phyloP scores from a whole-genome alignment of 2,888 invertebrate species.

The Noctua janthina region DNA sequence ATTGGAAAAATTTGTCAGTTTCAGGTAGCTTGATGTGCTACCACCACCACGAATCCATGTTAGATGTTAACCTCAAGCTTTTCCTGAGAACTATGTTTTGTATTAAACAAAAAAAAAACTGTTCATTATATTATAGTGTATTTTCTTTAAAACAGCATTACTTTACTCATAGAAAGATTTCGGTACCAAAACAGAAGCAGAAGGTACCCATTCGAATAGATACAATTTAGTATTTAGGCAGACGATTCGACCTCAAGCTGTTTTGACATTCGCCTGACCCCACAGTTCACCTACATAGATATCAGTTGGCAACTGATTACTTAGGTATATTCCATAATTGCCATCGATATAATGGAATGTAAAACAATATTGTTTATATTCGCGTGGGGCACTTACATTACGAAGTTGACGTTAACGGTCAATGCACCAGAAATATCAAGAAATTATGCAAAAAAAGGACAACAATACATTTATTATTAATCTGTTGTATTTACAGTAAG shows the following conservation, averaged over 20 bases:
- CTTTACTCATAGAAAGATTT: neutral
- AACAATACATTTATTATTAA: conserved; percentile 29
- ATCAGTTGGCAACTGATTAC: conserved; percentile 41
- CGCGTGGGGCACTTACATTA: conserved; percentile 63
- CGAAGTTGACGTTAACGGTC: conserved; percentile 57
- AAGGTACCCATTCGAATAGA: neutral
- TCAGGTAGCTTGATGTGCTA: too few relatives aligned
- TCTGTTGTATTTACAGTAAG: conserved; percentile 28
- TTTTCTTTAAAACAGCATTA: too few relatives aligned
- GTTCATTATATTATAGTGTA: neutral
- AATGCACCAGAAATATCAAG: conserved; percentile 50
- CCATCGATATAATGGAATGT: conserved; percentile 67
- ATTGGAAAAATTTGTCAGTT: too few relatives aligned
- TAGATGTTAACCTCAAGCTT: neutral
- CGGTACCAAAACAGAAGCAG: neutral
- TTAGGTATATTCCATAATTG: conserved; percentile 47
- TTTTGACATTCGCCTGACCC: conserved; percentile 51
- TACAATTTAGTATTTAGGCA: conserved; percentile 12
- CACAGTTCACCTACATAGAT: conserved; percentile 21
- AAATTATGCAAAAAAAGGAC: conserved; percentile 38
- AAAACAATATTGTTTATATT: conserved; percentile 68
- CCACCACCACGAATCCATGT: neutral
- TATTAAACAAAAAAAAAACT: neutral
- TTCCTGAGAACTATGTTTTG: neutral
- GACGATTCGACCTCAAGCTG: conserved; percentile 32